Conservation (phyloP, 2,888 invertebrate genomes). For the Agrochola litura region DNA sequence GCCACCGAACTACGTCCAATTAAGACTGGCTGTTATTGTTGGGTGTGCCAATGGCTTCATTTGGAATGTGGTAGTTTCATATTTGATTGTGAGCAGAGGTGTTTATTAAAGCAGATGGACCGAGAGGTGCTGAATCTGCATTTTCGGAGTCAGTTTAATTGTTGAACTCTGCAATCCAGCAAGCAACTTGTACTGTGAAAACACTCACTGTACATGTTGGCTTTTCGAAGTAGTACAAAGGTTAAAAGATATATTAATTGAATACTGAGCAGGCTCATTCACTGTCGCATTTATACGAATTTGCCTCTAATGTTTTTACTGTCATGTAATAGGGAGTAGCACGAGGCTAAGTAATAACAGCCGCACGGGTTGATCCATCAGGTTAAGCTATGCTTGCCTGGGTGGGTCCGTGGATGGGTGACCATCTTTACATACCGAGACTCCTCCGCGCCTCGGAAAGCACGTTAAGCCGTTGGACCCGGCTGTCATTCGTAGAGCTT, state of each 20-base stretch:
- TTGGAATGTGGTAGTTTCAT: slow-evolving; percentile 21
- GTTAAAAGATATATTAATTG: background rate
- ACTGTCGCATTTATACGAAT: background rate
- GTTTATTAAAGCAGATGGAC: slow-evolving; percentile 2
- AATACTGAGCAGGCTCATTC: too few relatives aligned
- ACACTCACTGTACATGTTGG: background rate
- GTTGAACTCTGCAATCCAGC: background rate
- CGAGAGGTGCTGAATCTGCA: background rate
- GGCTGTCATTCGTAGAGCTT: too few relatives aligned
- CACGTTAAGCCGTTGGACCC: too few relatives aligned
- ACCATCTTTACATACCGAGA: too few relatives aligned
- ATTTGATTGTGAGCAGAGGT: slow-evolving; percentile 20
- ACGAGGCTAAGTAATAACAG: too few relatives aligned
- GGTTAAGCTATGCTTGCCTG: too few relatives aligned
- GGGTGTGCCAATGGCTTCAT: slow-evolving; percentile 54
- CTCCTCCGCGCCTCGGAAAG: too few relatives aligned
- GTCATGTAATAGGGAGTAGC: too few relatives aligned
- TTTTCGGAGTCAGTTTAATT: slow-evolving; percentile 12
- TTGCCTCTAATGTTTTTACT: background rate
- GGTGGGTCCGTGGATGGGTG: too few relatives aligned
- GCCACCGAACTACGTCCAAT: slow-evolving; percentile 50
- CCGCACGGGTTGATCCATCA: too few relatives aligned
- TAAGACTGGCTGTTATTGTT: slow-evolving; percentile 43
- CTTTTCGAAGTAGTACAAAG: background rate
- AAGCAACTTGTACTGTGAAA: background rate